A percentile compares a stretch with the other conserved stretches of the same genome.
These are phyloP conservation scores for Montipora capricornis DNA, from an alignment of 64 coral and sea anemone genomes.

Conservation along the genomic window DNA sequence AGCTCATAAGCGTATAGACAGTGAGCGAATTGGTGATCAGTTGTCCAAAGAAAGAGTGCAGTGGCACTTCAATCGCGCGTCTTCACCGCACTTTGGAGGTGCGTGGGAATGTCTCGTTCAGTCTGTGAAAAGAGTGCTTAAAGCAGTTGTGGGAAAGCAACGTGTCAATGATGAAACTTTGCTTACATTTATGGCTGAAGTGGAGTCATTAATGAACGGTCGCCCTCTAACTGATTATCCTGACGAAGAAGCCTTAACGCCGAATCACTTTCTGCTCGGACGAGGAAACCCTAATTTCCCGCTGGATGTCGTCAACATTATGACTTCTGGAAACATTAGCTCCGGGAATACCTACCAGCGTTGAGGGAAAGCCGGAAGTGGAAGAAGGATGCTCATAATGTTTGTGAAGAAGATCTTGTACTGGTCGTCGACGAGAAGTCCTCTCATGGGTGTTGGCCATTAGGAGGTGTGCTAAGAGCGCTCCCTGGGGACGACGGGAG, in stretches of 20 bases:
- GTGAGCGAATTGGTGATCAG: conserved; percentile 9
- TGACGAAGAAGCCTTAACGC: conserved; percentile 64
- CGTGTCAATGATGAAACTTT: conserved; percentile 64
- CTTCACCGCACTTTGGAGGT: neutral
- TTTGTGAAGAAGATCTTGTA: conserved; percentile 55
- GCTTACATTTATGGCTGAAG: conserved; percentile 71
- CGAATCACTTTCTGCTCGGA: conserved; percentile 78
- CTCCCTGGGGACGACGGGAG: conserved; percentile 42
- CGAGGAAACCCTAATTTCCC: conserved; percentile 62
- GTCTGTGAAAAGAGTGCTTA: neutral
- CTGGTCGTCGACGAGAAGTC: conserved; percentile 61
- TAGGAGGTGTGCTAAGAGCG: conserved; percentile 1
- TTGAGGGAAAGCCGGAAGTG: conserved; percentile 20
- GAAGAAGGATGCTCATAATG: conserved; percentile 32
- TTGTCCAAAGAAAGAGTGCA: conserved; percentile 27
- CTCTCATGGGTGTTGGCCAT: conserved; percentile 26
- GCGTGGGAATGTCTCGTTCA: neutral
- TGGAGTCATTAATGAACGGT: conserved; percentile 61
- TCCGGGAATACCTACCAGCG: conserved; percentile 54
- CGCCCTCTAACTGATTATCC: conserved; percentile 55
- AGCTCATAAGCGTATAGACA: neutral
- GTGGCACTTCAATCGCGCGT: conserved; percentile 37
- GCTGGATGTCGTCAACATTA: conserved; percentile 5
- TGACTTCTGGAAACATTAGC: conserved; percentile 73
- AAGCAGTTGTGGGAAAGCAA: conserved; percentile 36